These are phyloP conservation scores for Drosophila maculinotata DNA, from an alignment of 2,888 invertebrate genomes.

Conservation along the genomic window DNA sequence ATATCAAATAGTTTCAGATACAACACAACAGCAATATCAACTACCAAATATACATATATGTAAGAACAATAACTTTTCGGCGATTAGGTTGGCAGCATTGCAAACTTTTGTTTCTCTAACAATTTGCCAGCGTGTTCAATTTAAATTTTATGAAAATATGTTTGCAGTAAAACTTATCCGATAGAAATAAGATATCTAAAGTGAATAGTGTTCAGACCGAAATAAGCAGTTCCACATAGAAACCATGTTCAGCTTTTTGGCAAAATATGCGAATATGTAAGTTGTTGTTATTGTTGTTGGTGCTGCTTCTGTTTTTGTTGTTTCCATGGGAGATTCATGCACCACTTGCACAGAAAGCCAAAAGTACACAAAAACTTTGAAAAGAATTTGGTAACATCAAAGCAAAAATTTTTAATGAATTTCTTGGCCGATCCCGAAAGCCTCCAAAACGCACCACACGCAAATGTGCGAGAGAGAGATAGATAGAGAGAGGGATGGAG, in stretches of 20 bases:
- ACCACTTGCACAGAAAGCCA: constrained; percentile 36
- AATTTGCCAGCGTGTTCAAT: constrained; percentile 59
- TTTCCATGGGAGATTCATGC: constrained; percentile 37
- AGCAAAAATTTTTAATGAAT: constrained; percentile 79
- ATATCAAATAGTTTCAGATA: constrained; percentile 51
- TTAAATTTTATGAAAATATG: constrained; percentile 48
- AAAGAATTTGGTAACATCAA: constrained; percentile 79
- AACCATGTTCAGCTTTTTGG: constrained; percentile 42
- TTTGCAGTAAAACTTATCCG: constrained; percentile 36
- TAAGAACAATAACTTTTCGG: constrained; percentile 43
- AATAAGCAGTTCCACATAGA: constrained; percentile 16
- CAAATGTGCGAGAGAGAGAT: too few species aligned
- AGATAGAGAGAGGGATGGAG: too few species aligned
- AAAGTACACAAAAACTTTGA: constrained; percentile 68
- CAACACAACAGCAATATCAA: constrained; percentile 12
- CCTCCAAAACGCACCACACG: constrained; percentile 69
- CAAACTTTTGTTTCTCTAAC: constrained; percentile 53
- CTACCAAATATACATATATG: constrained; percentile 10
- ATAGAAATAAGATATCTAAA: constrained; percentile 25
- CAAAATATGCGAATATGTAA: constrained; percentile 45
- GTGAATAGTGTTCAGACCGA: constrained; percentile 31
- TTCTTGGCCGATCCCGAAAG: constrained; percentile 69
- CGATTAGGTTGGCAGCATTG: constrained; percentile 59
- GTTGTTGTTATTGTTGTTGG: constrained; percentile 25
- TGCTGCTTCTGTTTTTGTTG: constrained; percentile 20